phyloP scores from a whole-genome alignment of 2,797 vertebrate genomes.

The Hybognathus amarus region DNA sequence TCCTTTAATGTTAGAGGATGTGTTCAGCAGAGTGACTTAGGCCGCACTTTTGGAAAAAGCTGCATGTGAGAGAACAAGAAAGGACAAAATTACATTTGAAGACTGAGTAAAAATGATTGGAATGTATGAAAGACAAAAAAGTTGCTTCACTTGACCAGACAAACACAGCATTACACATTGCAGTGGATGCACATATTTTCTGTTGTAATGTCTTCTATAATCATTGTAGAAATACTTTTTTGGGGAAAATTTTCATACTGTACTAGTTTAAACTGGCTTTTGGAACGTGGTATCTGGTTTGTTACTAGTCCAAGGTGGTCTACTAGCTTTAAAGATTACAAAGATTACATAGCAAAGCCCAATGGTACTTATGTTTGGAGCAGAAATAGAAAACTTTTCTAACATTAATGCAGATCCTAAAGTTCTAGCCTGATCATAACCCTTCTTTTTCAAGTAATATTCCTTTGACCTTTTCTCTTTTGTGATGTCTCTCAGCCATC shows the following conservation, averaged over 20 bases:
- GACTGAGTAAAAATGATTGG: neutral
- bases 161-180: neutral
- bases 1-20: neutral
- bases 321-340: neutral
- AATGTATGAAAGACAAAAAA: neutral
- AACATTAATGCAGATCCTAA: neutral
- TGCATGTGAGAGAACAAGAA: constrained; percentile 52
- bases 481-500: neutral
- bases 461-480: neutral
- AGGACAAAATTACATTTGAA: neutral
- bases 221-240: neutral
- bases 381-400: neutral
- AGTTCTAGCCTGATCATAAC: neutral
- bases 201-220: neutral
- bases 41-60: constrained; percentile 81
- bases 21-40: constrained; percentile 76
- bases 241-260: fast-evolving
- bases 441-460: no score
- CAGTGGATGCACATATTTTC: neutral
- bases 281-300: neutral
- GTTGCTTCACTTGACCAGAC: neutral
- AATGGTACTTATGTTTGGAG: neutral
- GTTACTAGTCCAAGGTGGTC: neutral
- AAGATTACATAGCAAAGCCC: no score
- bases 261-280: neutral